Percentiles rank a stretch among this genome's conserved stretches.
phyloP scores from a whole-genome alignment of 30 jellyfish, hydroid and myxozoan genomes.

The Aurelia coerulea region DNA sequence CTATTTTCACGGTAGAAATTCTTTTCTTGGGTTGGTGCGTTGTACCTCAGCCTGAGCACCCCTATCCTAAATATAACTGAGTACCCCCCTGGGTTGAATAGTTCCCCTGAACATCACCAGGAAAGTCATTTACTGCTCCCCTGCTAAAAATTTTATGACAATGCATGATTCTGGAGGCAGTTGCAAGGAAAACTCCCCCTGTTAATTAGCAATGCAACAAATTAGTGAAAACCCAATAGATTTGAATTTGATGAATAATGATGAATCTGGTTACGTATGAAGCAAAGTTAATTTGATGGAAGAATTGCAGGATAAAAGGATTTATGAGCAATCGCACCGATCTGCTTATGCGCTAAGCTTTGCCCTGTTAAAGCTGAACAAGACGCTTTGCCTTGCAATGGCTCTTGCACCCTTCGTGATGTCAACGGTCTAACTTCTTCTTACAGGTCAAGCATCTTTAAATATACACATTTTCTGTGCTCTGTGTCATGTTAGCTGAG shows the following conservation, averaged over 20 bases:
- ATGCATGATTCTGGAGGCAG: background rate
- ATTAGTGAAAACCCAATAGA: background rate
- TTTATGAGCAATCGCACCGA: slow-evolving; percentile 8
- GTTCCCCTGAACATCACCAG: too few species aligned
- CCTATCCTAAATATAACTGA: too few species aligned
- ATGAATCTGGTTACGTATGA: slow-evolving; percentile 39
- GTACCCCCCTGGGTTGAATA: too few species aligned
- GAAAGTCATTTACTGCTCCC: too few species aligned
- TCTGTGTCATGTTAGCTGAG: background rate
- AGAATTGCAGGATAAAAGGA: slow-evolving; percentile 10
- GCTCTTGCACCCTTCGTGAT: slow-evolving; percentile 21
- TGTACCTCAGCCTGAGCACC: too few species aligned
- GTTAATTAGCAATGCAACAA: background rate
- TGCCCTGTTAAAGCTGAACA: slow-evolving; percentile 47
- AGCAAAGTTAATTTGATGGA: slow-evolving; percentile 31
- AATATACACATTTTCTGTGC: background rate
- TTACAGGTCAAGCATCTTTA: slow-evolving; percentile 23
- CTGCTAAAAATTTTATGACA: too few species aligned
- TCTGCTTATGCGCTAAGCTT: slow-evolving; percentile 67
- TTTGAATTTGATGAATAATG: slow-evolving; percentile 24
- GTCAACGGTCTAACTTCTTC: slow-evolving; percentile 21
- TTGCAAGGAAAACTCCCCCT: background rate
- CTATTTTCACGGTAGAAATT: too few species aligned
- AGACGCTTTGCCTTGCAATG: slow-evolving; percentile 25
- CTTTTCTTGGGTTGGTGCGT: too few species aligned